Base-by-base conservation (phyloP, 2,888 invertebrate genomes). In the Apamea monoglypha region DNA sequence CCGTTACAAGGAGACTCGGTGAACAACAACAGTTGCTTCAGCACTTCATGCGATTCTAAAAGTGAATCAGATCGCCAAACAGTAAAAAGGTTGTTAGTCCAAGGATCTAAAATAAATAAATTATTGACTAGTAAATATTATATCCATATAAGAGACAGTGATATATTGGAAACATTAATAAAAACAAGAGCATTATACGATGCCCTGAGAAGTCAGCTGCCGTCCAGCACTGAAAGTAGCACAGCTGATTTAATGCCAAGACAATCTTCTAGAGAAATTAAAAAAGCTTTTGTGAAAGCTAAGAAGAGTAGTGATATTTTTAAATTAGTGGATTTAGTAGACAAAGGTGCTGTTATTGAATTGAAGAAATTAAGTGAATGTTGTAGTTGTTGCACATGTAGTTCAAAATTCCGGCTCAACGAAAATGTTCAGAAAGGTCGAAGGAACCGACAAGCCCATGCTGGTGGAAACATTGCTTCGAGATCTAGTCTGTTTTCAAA, bases 101-200 rank as follows among this genome's bases (percentile, higher is more conserved):
- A 87, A 56, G 92, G 91, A 29, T 92, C 93, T 6, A 93, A 80
- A 88, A 91, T 94, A 44, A 92, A 94, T 74, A 92, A 90, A 87
- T 89, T 94, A 32, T 92, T 92, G 74, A 89, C 90, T 44, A 92
- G 91, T 53, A 93, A 94, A 81, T 93, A 79, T 72, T 68, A 91
- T 83, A 89, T 94, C 83, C 93, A 94, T 36, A 82, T 92, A 64
- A 91, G 91, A 76, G 94, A 96, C 87, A 91, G 89, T 86, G 93
- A 94, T 79, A 85, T 95, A 50, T 83, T 95, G 16, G 88, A 92
- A 50, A 94, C 91, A 84, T 89, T 95, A 66, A 91, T 93, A 25
- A 91, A 92, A 89, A 95, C 95, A 12, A 92, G 93, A 86, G 94
- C 92, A 12, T 90, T 92, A 29, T 95, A 95, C 77, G 94, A 95